Evolutionary conservation across 2,888 invertebrate species (phyloP).

Genomic region (Rotaria macrura): DNA sequence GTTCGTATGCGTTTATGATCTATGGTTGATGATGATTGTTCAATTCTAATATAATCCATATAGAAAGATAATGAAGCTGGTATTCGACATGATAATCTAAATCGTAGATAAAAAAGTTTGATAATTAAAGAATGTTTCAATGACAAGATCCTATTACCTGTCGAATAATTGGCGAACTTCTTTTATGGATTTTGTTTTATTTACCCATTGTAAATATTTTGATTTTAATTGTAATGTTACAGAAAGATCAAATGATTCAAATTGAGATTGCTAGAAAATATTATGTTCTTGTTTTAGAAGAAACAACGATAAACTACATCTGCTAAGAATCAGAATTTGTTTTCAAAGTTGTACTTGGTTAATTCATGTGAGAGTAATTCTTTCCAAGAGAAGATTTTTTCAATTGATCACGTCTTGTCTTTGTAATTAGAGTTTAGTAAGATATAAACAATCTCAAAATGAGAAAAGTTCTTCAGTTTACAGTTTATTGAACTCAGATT

Average conservation of each 20-base stretch:
- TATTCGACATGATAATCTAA: background rate
- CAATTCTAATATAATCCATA: conserved; percentile 24
- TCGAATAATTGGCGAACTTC: conserved; percentile 24
- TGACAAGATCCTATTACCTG: background rate
- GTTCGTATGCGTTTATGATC: conserved; percentile 17
- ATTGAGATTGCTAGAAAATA: background rate
- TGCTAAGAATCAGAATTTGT: too few species aligned
- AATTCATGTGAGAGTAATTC: too few species aligned
- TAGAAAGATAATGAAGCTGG: conserved; percentile 18
- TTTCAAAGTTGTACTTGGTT: too few species aligned
- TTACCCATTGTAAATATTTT: conserved; percentile 27
- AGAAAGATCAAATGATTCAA: conserved; percentile 5
- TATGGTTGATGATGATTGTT: background rate
- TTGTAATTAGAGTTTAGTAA: too few species aligned
- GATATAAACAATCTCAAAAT: too few species aligned
- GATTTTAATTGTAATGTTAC: conserved; percentile 14
- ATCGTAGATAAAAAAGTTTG: too few species aligned
- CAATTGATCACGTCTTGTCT: too few species aligned
- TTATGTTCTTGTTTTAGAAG: too few species aligned
- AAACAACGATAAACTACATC: too few species aligned
- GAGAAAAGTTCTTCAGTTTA: too few species aligned
- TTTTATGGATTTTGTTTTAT: background rate
- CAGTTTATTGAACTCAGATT: too few species aligned
- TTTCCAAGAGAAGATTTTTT: too few species aligned
- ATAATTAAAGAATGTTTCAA: background rate